Percentiles rank a stretch among this genome's conserved stretches.
Evolutionary conservation across 2,888 invertebrate species (phyloP).

Genomic region (Drosophila glabriapex): DNA sequence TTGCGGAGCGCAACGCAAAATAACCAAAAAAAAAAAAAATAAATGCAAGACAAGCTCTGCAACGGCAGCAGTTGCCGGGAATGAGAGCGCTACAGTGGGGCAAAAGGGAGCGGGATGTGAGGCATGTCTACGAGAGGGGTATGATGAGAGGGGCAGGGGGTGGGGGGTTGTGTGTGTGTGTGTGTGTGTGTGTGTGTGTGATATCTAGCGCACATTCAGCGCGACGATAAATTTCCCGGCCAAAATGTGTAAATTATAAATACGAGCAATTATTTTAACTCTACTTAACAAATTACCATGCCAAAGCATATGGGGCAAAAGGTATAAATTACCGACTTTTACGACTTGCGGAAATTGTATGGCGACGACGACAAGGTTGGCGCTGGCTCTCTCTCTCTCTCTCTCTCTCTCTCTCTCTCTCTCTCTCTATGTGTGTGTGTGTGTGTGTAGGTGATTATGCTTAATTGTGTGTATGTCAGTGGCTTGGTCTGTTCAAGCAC

Average conservation of each 20-base stretch:
- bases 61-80: slow-evolving; percentile 20
- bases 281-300: slow-evolving; percentile 86
- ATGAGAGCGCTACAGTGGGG: not conserved
- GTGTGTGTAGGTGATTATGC: slow-evolving; percentile 65
- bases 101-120: not conserved
- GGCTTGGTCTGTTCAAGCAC: slow-evolving; percentile 49
- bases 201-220: slow-evolving; percentile 79
- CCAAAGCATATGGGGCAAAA: slow-evolving; percentile 85
- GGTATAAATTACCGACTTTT: slow-evolving; percentile 82
- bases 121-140: not conserved
- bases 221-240: slow-evolving; percentile 84
- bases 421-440: slow-evolving; percentile 18
- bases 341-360: slow-evolving; percentile 81
- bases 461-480: slow-evolving; percentile 72
- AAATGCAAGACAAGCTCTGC: slow-evolving; percentile 65
- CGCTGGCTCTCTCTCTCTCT: not conserved
- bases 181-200: slow-evolving; percentile 41
- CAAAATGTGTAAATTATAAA: slow-evolving; percentile 86
- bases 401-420: not conserved
- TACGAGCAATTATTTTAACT: slow-evolving; percentile 86
- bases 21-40: slow-evolving; percentile 53
- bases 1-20: slow-evolving; percentile 66
- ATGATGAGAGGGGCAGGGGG: not conserved
- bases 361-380: slow-evolving; percentile 61
- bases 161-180: slow-evolving; percentile 29